Evolutionary conservation across 2,888 invertebrate species (phyloP), one percentile per base, ranked within the genome.

Genomic region (Clostera curtula): DNA sequence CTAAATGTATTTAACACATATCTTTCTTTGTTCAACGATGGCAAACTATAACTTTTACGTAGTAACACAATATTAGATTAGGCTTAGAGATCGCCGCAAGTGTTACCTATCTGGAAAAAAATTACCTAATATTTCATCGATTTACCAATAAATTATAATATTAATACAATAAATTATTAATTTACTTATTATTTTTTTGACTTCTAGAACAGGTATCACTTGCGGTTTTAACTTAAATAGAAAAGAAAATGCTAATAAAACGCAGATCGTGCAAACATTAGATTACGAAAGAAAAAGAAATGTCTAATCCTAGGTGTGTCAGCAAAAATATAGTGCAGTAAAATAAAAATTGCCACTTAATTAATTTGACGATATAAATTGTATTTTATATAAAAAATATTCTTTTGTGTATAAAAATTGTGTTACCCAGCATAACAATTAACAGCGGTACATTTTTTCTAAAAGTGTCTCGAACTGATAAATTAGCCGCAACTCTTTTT

Each of bases 201-300:
- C 34, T 42, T 46, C 62, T 54, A 55, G 41, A 29, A 56, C 43
- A 49, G 46, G 69, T 57, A 57, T 47, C 68, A 62, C 59, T 55
- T 53, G 51, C 45, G 57, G 58, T 58, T 36, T 37, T 38, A 56
- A 58, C 60, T 62, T 65, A 67, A 46, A 66, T 60, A 50, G 64
- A 63, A 57, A 53, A 60, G 57, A 54, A 58, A 59, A 63, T 74
- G 71, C 71, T 75, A 68, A 72, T 69, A 67, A 77, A 80, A 72
- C 75, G 82, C 82, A 80, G 82, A 82, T 80, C 80, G 80, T 79
- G 80, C 77, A 75, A 73, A 74, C 67, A 72, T 79, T 77, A 76
- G 64, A 75, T 71, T 79, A 80, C 61, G 61, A 72, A 74, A 76
- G 68, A 55, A 36, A 43, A 45, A 41, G 42, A 44, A 49, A 40